Evolutionary conservation across 1,140 invertebrate species (phyloP).

Genomic region (Anadara kagoshimensis): DNA sequence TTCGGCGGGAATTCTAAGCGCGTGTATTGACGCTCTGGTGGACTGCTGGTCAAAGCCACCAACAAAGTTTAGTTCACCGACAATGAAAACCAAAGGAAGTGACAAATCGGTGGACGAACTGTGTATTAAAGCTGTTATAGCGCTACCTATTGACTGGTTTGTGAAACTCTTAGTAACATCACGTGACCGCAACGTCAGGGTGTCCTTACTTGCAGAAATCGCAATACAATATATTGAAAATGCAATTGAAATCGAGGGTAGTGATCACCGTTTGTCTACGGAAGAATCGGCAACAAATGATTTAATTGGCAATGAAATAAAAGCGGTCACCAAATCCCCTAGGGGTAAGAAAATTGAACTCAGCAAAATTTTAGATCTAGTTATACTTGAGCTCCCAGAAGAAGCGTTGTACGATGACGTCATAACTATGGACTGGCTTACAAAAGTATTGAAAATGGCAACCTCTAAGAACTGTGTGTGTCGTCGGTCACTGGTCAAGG

Average conservation of each 20-base stretch:
- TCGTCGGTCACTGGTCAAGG: constrained; percentile 54
- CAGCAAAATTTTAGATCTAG: constrained; percentile 54
- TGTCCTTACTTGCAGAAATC: constrained; percentile 50
- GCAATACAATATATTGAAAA: constrained; percentile 53
- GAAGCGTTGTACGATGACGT: constrained; percentile 54
- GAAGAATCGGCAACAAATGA: constrained; percentile 25
- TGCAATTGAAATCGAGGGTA: constrained; percentile 48
- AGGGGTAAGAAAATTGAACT: constrained; percentile 38
- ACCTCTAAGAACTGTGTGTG: constrained; percentile 58
- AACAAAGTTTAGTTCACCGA: constrained; percentile 55
- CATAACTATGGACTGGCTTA: constrained; percentile 65
- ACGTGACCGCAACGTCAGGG: constrained; percentile 53
- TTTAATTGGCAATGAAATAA: constrained; percentile 10
- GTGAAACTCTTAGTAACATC: constrained; percentile 53
- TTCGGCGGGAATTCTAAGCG: constrained; percentile 54
- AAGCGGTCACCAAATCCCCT: constrained; percentile 6
- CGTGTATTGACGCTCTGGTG: constrained; percentile 63
- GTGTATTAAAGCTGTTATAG: constrained; percentile 27
- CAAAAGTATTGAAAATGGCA: constrained; percentile 60
- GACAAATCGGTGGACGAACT: constrained; percentile 39
- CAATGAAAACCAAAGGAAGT: constrained; percentile 40
- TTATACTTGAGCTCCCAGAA: constrained; percentile 62
- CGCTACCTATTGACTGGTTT: constrained; percentile 63
- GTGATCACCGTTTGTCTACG: constrained; percentile 22
- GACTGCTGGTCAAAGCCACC: constrained; percentile 65